Percentiles rank a stretch among this genome's conserved stretches.
Evolutionary conservation across 2,888 invertebrate species (phyloP).

Genomic region (Tupiocoris notatus): DNA sequence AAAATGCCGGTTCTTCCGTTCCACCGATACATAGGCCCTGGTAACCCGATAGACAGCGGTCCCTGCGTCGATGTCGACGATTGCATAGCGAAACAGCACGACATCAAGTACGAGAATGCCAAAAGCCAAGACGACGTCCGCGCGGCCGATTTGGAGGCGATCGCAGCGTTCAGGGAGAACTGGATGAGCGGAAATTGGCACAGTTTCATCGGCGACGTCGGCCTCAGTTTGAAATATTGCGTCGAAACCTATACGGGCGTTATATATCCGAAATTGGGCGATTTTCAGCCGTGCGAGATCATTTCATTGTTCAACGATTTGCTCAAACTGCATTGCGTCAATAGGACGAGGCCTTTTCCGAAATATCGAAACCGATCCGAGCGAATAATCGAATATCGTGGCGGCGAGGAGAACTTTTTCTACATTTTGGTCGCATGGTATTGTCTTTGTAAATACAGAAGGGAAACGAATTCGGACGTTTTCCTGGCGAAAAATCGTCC

Average conservation of each 20-base stretch:
- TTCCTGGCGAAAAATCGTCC: not conserved
- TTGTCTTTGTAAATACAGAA: conserved; percentile 3
- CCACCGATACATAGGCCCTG: conserved; percentile 45
- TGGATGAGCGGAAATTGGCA: conserved; percentile 46
- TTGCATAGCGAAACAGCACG: conserved; percentile 43
- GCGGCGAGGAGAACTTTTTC: conserved; percentile 7
- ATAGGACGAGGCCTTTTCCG: conserved; percentile 23
- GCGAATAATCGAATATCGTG: not conserved
- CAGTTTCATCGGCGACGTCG: conserved; percentile 45
- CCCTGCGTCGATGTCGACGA: conserved; percentile 45
- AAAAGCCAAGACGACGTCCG: conserved; percentile 34
- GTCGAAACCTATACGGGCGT: conserved; percentile 45
- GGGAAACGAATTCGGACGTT: not conserved
- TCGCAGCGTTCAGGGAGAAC: conserved; percentile 36
- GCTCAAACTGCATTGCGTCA: conserved; percentile 41
- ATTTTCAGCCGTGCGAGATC: conserved; percentile 27
- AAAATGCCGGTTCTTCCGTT: conserved; percentile 46
- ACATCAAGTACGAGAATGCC: conserved; percentile 44
- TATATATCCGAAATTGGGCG: conserved; percentile 37
- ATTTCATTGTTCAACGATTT: conserved; percentile 30
- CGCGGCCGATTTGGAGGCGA: conserved; percentile 42
- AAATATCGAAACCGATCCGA: not conserved
- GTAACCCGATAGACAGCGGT: conserved; percentile 42
- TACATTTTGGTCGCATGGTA: conserved; percentile 33
- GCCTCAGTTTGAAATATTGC: conserved; percentile 44